These are phyloP conservation scores for Eudorcas thomsonii DNA, from an alignment of 2,113 vertebrate species.

Conservation along the genomic window DNA sequence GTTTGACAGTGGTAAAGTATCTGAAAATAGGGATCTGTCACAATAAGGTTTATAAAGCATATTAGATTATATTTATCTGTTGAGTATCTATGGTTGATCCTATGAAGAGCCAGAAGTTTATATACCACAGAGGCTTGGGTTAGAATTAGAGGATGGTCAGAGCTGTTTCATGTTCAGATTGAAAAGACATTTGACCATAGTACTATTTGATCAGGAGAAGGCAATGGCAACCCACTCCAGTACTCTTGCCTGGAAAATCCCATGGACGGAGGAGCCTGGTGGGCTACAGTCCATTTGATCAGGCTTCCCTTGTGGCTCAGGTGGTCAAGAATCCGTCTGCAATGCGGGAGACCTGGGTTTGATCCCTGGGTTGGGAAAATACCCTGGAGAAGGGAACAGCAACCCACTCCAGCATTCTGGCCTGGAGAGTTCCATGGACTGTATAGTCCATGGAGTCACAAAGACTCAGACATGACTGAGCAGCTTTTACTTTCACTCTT, in stretches of 20 bases:
- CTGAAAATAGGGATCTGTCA: background rate
- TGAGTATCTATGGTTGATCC: background rate
- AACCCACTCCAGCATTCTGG: background rate
- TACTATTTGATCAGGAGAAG: background rate
- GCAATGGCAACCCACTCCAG: too few species aligned
- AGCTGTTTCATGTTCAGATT: background rate
- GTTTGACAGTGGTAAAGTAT: background rate
- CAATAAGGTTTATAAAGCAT: background rate
- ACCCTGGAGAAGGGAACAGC: background rate
- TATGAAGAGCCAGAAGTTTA: background rate
- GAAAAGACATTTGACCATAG: background rate
- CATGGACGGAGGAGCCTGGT: too few species aligned
- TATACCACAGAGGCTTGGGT: background rate
- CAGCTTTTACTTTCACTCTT: background rate
- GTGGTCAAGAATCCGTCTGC: background rate
- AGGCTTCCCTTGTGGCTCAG: background rate
- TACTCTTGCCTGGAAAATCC: too few species aligned
- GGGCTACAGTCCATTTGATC: background rate
- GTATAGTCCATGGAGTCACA: background rate
- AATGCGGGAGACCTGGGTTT: background rate
- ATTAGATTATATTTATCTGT: background rate
- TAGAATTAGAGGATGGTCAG: background rate
- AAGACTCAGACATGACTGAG: rapidly evolving
- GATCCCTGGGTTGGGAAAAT: background rate
- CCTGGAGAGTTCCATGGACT: background rate